Evolutionary conservation across 2,797 vertebrate genomes (phyloP), one percentile per base, ranked within the genome.

Genomic region (Hydrolagus colliei): DNA sequence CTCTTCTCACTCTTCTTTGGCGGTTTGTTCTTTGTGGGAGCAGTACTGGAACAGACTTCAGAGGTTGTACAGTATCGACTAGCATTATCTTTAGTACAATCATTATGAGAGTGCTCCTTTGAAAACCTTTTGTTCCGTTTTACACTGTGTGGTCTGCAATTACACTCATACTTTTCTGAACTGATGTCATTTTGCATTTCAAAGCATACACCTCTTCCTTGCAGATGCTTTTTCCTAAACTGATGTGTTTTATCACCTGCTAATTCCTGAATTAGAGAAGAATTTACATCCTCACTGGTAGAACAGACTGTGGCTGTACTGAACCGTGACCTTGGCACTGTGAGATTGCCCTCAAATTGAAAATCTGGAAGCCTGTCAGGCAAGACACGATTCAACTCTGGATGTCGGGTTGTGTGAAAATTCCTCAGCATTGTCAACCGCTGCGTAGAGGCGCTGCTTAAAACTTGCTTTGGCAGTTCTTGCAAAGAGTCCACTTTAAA

Each of bases 321-420:
- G 61, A 35, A 16, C 10, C 10, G 35, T 67, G 52, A 67, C 2
- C 62, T 65, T 35, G 65, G 13, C 63, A 67, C 62, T 65, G 13
- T 67, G 13, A 32, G 22, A 80, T 35, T 12, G 32, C 22, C 22
- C 27, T 80, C 78, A 80, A 35, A 12, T 65, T 65, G 85, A 63
- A 88, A 86, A 87, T 91, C 87, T 80, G 91, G 89, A 89, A 93
- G 91, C 88, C 91, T 90, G 86, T 88, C 87, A 86, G 89, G 82
- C 85, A 96, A 91, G 20, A 92, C 87, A 68, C 90, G 87, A 61
- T 92, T 89, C 27, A 95, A 87, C 9, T 95, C 95, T 27, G 95
- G 93, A 89, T 93, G 90, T 78, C 86, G 93, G 88, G 92, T 90
- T 86, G 89, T 87, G 88, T 98, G 97, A 92, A 96, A 97, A 75